phyloP scores from a whole-genome alignment of 2,797 vertebrate genomes.

The Nothura maculosa region DNA sequence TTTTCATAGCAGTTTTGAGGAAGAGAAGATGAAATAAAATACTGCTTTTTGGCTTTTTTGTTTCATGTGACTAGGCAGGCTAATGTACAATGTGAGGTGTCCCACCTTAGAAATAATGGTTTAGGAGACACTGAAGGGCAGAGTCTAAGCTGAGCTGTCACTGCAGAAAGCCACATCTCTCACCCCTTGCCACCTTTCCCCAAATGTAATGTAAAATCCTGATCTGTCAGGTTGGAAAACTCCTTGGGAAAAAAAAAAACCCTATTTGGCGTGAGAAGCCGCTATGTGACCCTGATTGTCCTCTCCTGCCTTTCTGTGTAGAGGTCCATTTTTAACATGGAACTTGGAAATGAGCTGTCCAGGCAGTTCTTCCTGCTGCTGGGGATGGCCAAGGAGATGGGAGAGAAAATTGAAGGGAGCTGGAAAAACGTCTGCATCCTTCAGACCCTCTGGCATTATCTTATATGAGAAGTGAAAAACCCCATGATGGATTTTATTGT shows the following conservation, averaged over 20 bases:
- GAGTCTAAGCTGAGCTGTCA: background rate
- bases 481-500: background rate
- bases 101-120: accelerated
- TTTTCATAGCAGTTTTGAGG: background rate
- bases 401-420: background rate
- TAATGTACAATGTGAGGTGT: background rate
- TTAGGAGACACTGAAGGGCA: background rate
- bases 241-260: background rate
- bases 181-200: background rate
- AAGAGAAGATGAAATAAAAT: background rate
- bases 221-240: background rate
- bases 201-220: background rate
- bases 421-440: background rate
- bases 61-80: accelerated
- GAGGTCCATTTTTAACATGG: background rate
- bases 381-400: background rate
- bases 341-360: background rate
- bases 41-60: background rate
- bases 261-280: background rate
- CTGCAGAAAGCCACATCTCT: background rate
- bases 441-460: background rate
- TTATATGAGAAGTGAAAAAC: background rate
- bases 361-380: background rate
- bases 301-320: background rate
- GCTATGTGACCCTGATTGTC: background rate